Evolutionary conservation across 2,113 vertebrate genomes (phyloP).

Genomic region (Mesitornis unicolor): DNA sequence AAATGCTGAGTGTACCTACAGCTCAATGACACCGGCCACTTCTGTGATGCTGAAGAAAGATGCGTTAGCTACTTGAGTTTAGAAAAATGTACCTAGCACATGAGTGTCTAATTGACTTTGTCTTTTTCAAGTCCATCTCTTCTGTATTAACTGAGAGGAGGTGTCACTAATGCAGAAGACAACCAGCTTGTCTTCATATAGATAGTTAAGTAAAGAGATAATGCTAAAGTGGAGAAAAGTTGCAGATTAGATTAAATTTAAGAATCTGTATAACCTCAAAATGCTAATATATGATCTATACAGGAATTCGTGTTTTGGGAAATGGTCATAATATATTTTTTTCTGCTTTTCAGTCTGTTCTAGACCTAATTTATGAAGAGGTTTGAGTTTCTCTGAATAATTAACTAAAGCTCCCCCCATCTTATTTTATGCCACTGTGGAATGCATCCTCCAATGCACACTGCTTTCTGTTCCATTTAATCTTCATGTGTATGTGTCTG

Average conservation of each 20-base stretch:
- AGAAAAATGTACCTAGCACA: not conserved
- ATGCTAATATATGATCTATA: not conserved
- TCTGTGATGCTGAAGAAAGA: slow-evolving; percentile 8
- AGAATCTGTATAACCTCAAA: not conserved
- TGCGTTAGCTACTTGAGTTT: not conserved
- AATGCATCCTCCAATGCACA: not conserved
- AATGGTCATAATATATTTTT: not conserved
- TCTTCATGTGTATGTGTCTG: not conserved
- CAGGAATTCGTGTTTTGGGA: not conserved
- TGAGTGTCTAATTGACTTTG: not conserved
- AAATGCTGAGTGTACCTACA: slow-evolving; percentile 16
- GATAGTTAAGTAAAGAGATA: not conserved
- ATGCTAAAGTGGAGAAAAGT: not conserved
- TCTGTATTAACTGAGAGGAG: not conserved
- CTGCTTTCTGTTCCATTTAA: not conserved
- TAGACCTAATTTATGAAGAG: not conserved
- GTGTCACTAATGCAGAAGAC: not conserved
- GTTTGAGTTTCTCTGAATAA: not conserved
- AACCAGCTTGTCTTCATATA: not conserved
- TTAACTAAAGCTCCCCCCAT: not conserved
- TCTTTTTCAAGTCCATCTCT: not conserved
- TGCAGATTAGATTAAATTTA: not conserved
- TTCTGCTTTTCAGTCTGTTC: not conserved
- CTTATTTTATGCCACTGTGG: not conserved
- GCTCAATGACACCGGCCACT: slow-evolving; percentile 25